Base-by-base conservation (phyloP, 2,797 vertebrate species). In the Gymnopithys bicolor region DNA sequence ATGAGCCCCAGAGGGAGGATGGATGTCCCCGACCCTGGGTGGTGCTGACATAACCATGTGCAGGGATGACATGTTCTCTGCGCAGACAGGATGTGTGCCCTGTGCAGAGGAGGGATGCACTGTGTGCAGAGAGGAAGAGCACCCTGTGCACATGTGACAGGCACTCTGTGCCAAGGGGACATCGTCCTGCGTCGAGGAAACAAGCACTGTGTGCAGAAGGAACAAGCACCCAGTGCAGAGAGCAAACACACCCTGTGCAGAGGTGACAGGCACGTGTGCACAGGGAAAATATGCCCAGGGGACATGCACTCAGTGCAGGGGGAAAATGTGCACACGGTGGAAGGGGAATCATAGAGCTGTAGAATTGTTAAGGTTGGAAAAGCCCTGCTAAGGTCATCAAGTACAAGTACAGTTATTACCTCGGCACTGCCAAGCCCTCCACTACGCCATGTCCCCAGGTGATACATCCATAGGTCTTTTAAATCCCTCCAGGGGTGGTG, bases 1-100 rank as follows among this genome's bases (percentile, higher is more conserved):
- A 3, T 4, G 28, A 73, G 35, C 52, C 64, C 43, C 5, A 1
- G 2, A 19, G 25, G 16, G n/a, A 5, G 4, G 56, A 2, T 3
- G 11, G 12, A 2, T 12, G 12, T 7, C 19, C 6, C 2, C 2
- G 16, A 19, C 35, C 19, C 60, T 5, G 60, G 5, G 41, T 8
- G 53, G 25, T 21, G 24, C 68, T 39, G 51, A 10, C 13, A 37
- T 0, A 4, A 14, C 19, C 48, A 2, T 7, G 33, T 16, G 56
- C 23, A 2, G 43, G 22, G 18, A 49, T 10, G 30, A 45, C 51
- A 10, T 15, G 46, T 41, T 48, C 9, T 32, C 37, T 3, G 30
- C 8, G 58, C 66, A 13, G 45, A 4, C 15, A n/a, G 46, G 45
- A 33, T 7, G 24, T 5, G n/a, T 3, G 2, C 49, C n/a, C 32